Base-by-base conservation (phyloP, 1,140 invertebrate species). In the Panagrolaimus sp. region DNA sequence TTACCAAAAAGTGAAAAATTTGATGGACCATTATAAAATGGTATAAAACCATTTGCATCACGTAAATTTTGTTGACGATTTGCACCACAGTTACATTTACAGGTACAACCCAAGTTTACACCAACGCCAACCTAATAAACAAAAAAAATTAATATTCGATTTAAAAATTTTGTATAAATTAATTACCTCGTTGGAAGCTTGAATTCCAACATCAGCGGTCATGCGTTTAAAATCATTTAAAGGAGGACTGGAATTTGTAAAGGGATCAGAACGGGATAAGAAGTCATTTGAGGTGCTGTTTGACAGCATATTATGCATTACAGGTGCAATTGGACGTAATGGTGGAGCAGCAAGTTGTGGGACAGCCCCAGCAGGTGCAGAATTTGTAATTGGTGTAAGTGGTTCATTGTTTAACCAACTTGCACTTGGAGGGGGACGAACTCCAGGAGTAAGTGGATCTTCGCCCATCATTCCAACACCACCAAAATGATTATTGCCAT, bases 1-100 rank as follows among this genome's bases (percentile, higher is more conserved):
- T 12, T 26, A 58, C 21, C 10, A n/a, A 28, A 28, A n/a, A 58
- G 15, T 28, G 52, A 17, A 21, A 26, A 28, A 12, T 26, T 21
- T 26, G 52, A 28, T 28, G 28, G 12, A 21, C 21, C 21, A 28
- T 58, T 58, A 28, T 58, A 58, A 28, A 58, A 58, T 12, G 52
- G 52, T 12, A 58, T 58, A n/a, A 58, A 58, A 28, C 52, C 52
- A 28, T 58, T 58, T 58, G 21, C 52, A 58, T 58, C 52, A 28
- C 52, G 52, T 12, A n/a, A 12, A 12, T 58, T 28, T 21, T 21
- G 21, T 8, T 58, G 10, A 21, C 52, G 52, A 6, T 28, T 28
- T 12, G 15, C 52, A 58, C 52, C 52, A 28, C 52, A 58, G 52
- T 58, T 58, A 28, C 52, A 58, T 8, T 58, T 58, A n/a, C 52